Conservation (phyloP, 2,797 vertebrate genomes). For the Mionectes olivaceus region DNA sequence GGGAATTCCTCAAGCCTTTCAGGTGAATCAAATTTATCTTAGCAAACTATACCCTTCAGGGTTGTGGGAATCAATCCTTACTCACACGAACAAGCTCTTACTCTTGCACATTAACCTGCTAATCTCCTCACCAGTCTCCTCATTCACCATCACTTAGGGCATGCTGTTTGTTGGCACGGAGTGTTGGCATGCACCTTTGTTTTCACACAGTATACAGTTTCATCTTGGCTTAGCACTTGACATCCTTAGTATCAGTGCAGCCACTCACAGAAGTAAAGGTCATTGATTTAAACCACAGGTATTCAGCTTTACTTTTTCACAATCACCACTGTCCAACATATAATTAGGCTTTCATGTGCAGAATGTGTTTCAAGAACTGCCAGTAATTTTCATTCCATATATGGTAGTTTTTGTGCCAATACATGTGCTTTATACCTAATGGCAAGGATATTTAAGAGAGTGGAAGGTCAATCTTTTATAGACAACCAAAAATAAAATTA, state of each 20-base stretch:
- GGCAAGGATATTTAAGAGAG: not conserved
- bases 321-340: not conserved
- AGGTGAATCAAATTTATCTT: not conserved
- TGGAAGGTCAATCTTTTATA: constrained; percentile 44
- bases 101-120: constrained; percentile 16
- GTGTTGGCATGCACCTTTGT: not conserved
- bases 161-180: not conserved
- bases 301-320: not conserved
- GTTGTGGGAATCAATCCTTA: not conserved
- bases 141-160: not conserved
- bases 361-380: constrained; percentile 49
- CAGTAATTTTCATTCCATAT: constrained; percentile 53
- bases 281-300: not conserved
- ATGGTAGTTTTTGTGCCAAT: constrained; percentile 23
- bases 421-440: constrained; percentile 46
- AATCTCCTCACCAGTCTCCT: constrained; percentile 1
- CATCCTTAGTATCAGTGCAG: constrained; percentile 11
- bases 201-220: constrained; percentile 54
- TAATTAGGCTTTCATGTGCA: constrained; percentile 29
- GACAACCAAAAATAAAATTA: constrained; percentile 23
- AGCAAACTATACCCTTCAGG: not conserved
- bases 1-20: not conserved
- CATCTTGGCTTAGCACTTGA: constrained; percentile 42
- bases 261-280: constrained; percentile 41
- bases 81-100: not conserved